Evolutionary conservation across 2,888 invertebrate species (phyloP).

Genomic region (Phengaris arion): DNA sequence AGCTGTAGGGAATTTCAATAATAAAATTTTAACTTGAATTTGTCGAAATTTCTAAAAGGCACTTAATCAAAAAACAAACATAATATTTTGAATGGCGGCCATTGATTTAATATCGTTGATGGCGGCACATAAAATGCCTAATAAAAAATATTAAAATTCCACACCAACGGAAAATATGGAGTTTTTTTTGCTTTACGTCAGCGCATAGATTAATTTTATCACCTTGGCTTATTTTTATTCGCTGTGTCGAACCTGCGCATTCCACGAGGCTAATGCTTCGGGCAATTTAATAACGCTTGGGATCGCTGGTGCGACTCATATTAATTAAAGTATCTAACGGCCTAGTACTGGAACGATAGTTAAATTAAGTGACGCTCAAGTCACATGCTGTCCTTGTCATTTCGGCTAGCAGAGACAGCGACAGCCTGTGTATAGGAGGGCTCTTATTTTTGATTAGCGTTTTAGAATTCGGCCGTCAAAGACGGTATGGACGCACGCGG

Average conservation of each 20-base stretch:
- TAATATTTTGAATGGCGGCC: slow-evolving; percentile 58
- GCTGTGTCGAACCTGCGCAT: slow-evolving; percentile 34
- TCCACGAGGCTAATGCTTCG: neutral
- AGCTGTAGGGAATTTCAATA: neutral
- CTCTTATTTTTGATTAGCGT: too few relatives aligned
- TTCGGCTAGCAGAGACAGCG: too few relatives aligned
- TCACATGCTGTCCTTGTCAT: too few relatives aligned
- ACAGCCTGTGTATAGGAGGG: too few relatives aligned
- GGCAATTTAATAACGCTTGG: neutral
- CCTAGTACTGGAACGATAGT: too few relatives aligned
- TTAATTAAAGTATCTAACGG: too few relatives aligned
- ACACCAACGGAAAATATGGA: slow-evolving; percentile 46
- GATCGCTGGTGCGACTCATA: too few relatives aligned
- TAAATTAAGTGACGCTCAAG: too few relatives aligned
- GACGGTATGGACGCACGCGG: too few relatives aligned
- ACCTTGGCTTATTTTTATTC: slow-evolving; percentile 54
- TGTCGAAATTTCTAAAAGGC: slow-evolving; percentile 31
- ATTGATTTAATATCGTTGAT: slow-evolving; percentile 39
- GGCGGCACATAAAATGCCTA: slow-evolving; percentile 65
- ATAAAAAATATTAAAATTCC: slow-evolving; percentile 74
- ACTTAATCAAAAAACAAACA: slow-evolving; percentile 69
- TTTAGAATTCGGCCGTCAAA: too few relatives aligned
- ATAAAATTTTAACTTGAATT: neutral
- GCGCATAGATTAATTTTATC: slow-evolving; percentile 8
- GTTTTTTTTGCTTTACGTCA: slow-evolving; percentile 6